Conservation (phyloP, 2,797 vertebrate genomes). For the Rhinogobio ventralis region DNA sequence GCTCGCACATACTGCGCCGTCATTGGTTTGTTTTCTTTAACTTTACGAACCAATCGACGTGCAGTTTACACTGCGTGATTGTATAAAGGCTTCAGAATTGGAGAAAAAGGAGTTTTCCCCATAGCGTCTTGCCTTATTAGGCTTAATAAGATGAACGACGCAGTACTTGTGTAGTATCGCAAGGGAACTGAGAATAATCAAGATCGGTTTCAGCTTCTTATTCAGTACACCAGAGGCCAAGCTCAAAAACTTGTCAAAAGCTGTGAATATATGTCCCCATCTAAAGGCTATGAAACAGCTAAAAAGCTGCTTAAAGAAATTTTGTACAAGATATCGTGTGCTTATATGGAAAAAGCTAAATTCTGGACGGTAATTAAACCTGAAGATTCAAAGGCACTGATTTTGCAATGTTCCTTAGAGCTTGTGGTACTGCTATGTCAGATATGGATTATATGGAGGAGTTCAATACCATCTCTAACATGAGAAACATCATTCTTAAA, state of each 20-base stretch:
- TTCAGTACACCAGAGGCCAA: slow-evolving; percentile 23
- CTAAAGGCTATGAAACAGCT: not conserved
- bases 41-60: too few relatives aligned
- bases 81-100: too few relatives aligned
- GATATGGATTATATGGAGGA: not conserved
- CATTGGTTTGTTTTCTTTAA: too few relatives aligned
- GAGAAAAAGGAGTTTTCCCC: too few relatives aligned
- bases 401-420: not conserved
- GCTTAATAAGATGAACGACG: too few relatives aligned
- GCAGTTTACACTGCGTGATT: too few relatives aligned
- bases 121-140: too few relatives aligned
- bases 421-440: not conserved
- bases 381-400: not conserved
- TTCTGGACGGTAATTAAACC: not conserved
- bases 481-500: not conserved
- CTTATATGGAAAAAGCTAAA: not conserved
- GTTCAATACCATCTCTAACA: not conserved
- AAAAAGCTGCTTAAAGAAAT: not conserved
- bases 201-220: not conserved
- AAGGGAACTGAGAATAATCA: not conserved
- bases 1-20: too few relatives aligned
- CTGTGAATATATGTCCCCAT: not conserved
- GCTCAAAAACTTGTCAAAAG: slow-evolving; percentile 14
- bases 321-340: not conserved
- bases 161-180: too few relatives aligned